These are phyloP conservation scores for Trididemnum nubilum DNA, from an alignment of 23 tunicate species.

Conservation along the genomic window DNA sequence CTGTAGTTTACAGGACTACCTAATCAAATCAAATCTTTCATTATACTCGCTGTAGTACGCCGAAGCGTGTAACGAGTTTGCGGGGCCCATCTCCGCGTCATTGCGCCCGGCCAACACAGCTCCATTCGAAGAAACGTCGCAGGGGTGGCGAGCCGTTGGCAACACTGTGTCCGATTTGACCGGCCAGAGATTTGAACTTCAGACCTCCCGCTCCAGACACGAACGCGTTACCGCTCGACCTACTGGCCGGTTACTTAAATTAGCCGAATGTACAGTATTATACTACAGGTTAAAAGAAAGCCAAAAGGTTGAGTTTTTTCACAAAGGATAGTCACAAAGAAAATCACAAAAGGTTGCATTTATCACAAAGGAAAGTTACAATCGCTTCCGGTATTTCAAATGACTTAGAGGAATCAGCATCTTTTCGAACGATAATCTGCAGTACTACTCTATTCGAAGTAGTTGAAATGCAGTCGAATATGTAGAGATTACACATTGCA, in stretches of 20 bases:
- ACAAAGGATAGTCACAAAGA: too few species aligned
- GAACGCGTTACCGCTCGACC: not conserved
- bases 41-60: not conserved
- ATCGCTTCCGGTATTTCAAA: too few species aligned
- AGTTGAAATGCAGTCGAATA: too few species aligned
- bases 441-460: too few species aligned
- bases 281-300: too few species aligned
- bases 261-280: too few species aligned
- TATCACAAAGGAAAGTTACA: too few species aligned
- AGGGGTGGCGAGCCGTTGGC: not conserved
- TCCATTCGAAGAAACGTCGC: not conserved
- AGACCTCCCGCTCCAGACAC: not conserved
- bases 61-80: not conserved
- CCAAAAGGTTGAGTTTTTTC: too few species aligned
- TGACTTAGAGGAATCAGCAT: too few species aligned
- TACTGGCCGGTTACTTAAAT: not conserved
- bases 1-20: not conserved
- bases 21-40: not conserved
- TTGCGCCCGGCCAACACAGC: not conserved
- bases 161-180: not conserved
- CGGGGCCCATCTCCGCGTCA: not conserved
- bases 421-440: too few species aligned
- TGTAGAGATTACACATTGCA: too few species aligned
- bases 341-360: too few species aligned
- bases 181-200: not conserved